Base-by-base conservation (phyloP, 2,797 vertebrate species). In the Huso huso region DNA sequence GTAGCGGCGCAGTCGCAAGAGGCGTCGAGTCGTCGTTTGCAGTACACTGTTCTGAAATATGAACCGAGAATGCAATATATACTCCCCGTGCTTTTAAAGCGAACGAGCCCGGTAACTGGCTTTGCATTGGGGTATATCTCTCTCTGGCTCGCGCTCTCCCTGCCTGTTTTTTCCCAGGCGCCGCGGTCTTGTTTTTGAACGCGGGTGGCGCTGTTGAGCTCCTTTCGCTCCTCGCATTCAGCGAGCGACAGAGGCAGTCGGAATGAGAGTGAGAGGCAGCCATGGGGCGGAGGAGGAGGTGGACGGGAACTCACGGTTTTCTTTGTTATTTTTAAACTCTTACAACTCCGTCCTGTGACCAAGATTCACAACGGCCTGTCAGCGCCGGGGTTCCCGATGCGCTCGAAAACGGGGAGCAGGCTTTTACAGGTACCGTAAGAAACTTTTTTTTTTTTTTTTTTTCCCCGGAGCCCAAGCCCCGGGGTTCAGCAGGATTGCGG, bases 241-340 rank as follows among this genome's bases (percentile, higher is more conserved):
- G 70, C 58, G 49, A 70, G 65, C 65, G 9, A 69, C 52, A 63
- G 55, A 62, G 71, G 74, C 76, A 65, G 76, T 74, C 37, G 37
- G 49, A 59, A 68, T 59, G 70, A 75, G 72, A 75, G 70, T 73
- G 79, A 82, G 77, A 86, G 80, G 78, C 81, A 86, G 88, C 79
- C 79, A 88, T 88, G 87, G 87, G 88, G 83, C 85, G 86, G 76
- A 76, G 86, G 82, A 77, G 82, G 74, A 87, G 81, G 76, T 77
- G 86, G 82, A 77, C 82, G 74, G 86, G 81, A 83, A 80, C 82
- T 76, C 81, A 83, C 80, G 81, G 80, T 80, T 81, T 73, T 83
- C 89, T 92, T 91, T 90, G 88, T 90, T 85, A 86, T 88, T 89
- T 82, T 71, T 86, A 86, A 91, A 90, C 77, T 89, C 80, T 64